Evolutionary conservation across 1,140 invertebrate genomes (phyloP).

Genomic region (Paralvinella palmiformis): DNA sequence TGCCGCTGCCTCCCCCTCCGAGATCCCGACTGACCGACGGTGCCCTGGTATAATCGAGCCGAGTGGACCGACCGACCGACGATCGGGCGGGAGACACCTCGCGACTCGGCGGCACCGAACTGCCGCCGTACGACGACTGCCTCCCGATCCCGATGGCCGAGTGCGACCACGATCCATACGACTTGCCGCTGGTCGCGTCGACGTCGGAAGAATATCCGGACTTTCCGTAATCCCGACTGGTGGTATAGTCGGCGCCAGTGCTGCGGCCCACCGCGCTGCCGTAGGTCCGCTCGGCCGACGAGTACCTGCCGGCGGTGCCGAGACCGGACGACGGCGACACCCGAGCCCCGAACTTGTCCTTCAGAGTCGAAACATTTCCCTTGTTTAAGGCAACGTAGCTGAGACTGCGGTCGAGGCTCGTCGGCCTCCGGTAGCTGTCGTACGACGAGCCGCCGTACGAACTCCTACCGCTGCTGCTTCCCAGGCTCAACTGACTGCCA

Average conservation of each 20-base stretch:
- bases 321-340: slow-evolving; percentile 17
- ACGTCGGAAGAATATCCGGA: too few relatives aligned
- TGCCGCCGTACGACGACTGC: slow-evolving; percentile 29
- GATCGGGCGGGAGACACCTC: slow-evolving; percentile 39
- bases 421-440: neutral
- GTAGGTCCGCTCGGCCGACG: slow-evolving; percentile 28
- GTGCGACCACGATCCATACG: slow-evolving; percentile 19
- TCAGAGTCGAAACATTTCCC: slow-evolving; percentile 18
- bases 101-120: slow-evolving; percentile 22
- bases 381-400: neutral
- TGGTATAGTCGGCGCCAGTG: too few relatives aligned
- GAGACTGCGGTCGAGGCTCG: slow-evolving; percentile 6
- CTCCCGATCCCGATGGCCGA: slow-evolving; percentile 35
- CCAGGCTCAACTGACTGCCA: neutral
- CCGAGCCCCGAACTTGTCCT: slow-evolving; percentile 30
- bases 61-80: slow-evolving; percentile 23
- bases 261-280: neutral
- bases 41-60: slow-evolving; percentile 9
- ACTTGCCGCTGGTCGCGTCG: neutral
- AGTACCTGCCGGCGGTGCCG: slow-evolving; percentile 18
- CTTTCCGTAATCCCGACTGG: too few relatives aligned
- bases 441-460: neutral
- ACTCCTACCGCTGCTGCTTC: neutral
- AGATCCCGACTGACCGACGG: neutral
- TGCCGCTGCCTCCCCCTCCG: neutral